Conservation (phyloP, 1,140 invertebrate genomes). For the Adelges cooleyi region DNA sequence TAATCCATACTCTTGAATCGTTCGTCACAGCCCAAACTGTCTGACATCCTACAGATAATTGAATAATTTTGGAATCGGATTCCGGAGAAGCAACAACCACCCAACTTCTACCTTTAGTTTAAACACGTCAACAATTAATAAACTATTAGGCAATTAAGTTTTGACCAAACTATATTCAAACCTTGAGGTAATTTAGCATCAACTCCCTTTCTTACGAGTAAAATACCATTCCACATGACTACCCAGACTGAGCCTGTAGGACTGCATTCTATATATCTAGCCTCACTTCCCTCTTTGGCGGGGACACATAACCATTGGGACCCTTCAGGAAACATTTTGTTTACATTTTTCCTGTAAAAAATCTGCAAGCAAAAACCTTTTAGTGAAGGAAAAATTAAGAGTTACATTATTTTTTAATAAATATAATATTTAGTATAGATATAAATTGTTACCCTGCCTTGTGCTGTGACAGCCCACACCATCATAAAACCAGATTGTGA, state of each 20-base stretch:
- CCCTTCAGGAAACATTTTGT: constrained; percentile 69
- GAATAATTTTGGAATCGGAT: constrained; percentile 52
- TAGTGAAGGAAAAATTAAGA: neutral
- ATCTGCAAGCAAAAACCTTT: constrained; percentile 42
- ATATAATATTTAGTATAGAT: neutral
- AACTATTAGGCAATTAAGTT: neutral
- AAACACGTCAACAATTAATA: neutral
- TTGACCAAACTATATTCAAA: constrained; percentile 33
- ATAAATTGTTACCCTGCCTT: constrained; percentile 56
- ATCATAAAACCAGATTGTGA: constrained; percentile 56
- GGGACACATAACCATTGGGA: constrained; percentile 64
- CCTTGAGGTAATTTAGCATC: constrained; percentile 59
- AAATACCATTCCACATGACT: constrained; percentile 65
- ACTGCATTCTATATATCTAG: constrained; percentile 70
- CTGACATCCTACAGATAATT: constrained; percentile 72
- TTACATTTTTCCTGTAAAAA: constrained; percentile 71
- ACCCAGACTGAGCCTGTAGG: constrained; percentile 71
- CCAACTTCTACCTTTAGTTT: constrained; percentile 57
- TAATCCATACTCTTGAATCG: constrained; percentile 78
- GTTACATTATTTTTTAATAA: neutral
- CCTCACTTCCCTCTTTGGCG: constrained; percentile 61
- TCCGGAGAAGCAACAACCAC: constrained; percentile 62
- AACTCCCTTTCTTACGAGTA: constrained; percentile 63
- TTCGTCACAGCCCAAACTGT: constrained; percentile 76
- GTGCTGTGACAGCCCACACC: constrained; percentile 84